These are phyloP conservation scores for Mastacembelus armatus DNA, from an alignment of 2,797 vertebrate species.

Conservation along the genomic window DNA sequence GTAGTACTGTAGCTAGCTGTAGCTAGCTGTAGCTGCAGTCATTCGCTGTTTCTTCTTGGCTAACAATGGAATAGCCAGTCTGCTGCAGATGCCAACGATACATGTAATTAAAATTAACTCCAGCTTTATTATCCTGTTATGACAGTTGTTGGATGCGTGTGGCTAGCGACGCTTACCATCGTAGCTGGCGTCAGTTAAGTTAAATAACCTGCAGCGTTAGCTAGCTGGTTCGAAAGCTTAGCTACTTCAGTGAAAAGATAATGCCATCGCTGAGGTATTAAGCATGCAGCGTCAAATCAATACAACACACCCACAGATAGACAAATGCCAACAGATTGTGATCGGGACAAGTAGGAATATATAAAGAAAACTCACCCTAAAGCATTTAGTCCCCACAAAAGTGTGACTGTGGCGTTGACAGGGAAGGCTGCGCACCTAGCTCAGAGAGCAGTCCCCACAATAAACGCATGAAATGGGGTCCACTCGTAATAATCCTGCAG, in stretches of 20 bases:
- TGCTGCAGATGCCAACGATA: neutral
- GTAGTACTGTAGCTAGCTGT: too few relatives aligned
- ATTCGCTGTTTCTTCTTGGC: neutral
- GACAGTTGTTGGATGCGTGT: rapidly evolving
- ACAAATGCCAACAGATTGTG: constrained; percentile 8
- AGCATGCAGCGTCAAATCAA: constrained; percentile 58
- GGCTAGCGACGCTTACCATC: neutral
- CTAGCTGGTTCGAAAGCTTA: constrained; percentile 43
- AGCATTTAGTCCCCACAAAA: constrained; percentile 55
- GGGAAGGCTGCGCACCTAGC: constrained; percentile 60
- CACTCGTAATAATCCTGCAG: constrained; percentile 74
- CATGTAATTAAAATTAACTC: neutral
- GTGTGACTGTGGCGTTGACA: constrained; percentile 58
- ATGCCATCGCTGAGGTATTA: constrained; percentile 34
- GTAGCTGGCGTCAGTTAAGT: neutral
- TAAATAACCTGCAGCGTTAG: constrained; percentile 5
- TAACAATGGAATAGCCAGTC: neutral
- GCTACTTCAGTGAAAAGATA: constrained; percentile 38
- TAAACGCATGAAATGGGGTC: constrained; percentile 74
- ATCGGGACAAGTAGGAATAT: constrained; percentile 21
- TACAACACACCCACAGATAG: constrained; percentile 18
- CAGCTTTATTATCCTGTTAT: neutral
- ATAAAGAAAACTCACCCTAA: constrained; percentile 72
- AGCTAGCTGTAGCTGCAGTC: constrained; percentile 1
- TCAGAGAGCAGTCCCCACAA: constrained; percentile 60